These are phyloP conservation scores for Metellina segmentata DNA, from an alignment of 2,888 invertebrate species.

Conservation along the genomic window DNA sequence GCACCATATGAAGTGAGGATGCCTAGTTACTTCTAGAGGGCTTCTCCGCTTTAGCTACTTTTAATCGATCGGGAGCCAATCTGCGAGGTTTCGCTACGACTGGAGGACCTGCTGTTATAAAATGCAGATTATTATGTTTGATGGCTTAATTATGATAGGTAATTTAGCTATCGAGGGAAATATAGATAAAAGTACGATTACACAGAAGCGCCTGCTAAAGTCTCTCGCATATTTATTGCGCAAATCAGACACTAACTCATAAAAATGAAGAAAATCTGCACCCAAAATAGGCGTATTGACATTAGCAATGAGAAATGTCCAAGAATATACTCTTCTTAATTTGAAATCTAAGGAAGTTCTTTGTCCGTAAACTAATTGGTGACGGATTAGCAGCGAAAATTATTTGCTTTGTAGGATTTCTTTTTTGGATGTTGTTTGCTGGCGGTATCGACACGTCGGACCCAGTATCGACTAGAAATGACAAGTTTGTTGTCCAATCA, in stretches of 20 bases:
- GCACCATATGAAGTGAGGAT: conserved; percentile 63
- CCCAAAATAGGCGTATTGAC: conserved; percentile 24
- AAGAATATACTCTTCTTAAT: not conserved
- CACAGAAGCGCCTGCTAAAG: no score
- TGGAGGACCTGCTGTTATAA: conserved; percentile 80
- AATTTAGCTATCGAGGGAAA: conserved; percentile 8
- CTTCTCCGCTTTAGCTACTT: conserved; percentile 36
- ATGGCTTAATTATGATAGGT: conserved; percentile 7
- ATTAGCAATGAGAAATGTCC: conserved; percentile 19
- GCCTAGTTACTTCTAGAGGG: conserved; percentile 65
- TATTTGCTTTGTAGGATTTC: conserved; percentile 13
- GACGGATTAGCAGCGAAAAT: not conserved
- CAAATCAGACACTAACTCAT: conserved; percentile 8
- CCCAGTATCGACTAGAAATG: conserved; percentile 64
- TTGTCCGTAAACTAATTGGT: conserved; percentile 19
- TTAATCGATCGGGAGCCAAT: conserved; percentile 32
- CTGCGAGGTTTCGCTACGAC: conserved; percentile 77
- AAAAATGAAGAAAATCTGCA: conserved; percentile 36
- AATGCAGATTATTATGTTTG: conserved; percentile 77
- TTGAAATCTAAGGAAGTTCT: not conserved
- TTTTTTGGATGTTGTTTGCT: conserved; percentile 20
- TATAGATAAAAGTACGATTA: no score
- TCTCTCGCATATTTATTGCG: conserved; percentile 18
- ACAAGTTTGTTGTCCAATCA: conserved; percentile 40
- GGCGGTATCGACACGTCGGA: conserved; percentile 42